Percentiles rank a stretch among this genome's conserved stretches.
These are phyloP conservation scores for Sebastes kiyomatsui DNA, from an alignment of 2,797 vertebrate genomes.

Conservation along the genomic window DNA sequence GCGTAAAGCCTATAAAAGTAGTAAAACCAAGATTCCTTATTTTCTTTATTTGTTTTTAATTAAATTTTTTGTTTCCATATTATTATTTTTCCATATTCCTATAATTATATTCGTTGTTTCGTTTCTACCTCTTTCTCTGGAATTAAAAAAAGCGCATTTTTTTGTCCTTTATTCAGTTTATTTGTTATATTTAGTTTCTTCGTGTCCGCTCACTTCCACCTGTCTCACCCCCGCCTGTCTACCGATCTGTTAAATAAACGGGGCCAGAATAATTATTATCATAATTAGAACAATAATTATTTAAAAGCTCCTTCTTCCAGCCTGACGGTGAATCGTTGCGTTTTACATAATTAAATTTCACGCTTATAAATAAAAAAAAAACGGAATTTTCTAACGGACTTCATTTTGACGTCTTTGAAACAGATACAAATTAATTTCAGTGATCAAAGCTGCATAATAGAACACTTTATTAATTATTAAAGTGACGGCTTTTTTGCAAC, in stretches of 20 bases:
- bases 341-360: neutral
- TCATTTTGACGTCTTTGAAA: neutral
- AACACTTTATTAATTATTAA: neutral
- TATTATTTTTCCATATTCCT: neutral
- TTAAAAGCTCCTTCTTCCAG: neutral
- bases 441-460: neutral
- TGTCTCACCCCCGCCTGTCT: slow-evolving; percentile 9
- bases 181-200: no score
- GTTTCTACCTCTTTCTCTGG: neutral
- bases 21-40: neutral
- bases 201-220: neutral
- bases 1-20: neutral
- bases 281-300: neutral
- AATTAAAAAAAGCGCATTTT: neutral
- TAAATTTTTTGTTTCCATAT: neutral
- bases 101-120: neutral
- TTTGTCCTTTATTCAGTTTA: neutral
- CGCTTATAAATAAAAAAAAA: neutral
- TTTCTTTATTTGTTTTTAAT: neutral
- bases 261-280: neutral
- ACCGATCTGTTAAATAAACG: neutral
- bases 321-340: neutral
- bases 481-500: neutral
- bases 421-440: neutral
- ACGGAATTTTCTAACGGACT: neutral